Evolutionary conservation across 53 echinoderm and acorn worm species (phyloP), one percentile per base, ranked within the genome.

Genomic region (Echinarachnius parma): DNA sequence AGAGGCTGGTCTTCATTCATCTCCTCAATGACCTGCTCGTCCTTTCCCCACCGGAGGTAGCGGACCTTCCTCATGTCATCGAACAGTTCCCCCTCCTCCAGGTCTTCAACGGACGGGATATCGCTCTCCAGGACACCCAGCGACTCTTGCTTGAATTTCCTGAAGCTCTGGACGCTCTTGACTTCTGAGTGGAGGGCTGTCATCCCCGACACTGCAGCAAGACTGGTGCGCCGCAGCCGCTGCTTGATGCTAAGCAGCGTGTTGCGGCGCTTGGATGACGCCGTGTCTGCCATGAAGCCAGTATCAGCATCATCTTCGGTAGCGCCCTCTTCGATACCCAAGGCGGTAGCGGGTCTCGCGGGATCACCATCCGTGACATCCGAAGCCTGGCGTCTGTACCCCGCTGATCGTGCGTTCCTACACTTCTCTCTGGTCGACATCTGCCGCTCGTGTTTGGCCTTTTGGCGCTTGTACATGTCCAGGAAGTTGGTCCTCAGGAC

Each of bases 41-140:
- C 86, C 31, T 75, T 58, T 0, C 84, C 85, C 84, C 81, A 92
- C 31, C 92, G 32, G 33, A 92, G 74, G 62, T 92, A 92, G 29
- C 92, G 76, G 68, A 84, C 84, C 25, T 85, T 76, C 54, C 75
- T 59, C 92, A 92, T 89, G 49, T 84, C 81, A 28, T 88, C 88
- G 30, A 87, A 92, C 34, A 92, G 50, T 19, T 92, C 79, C 13
- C 75, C 80, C 13, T 81, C 78, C 5, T 92, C 82, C 23, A 82
- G 65, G 4, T 75, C 60, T 34, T 89, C 88, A 11, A 78, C 34
- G 49, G 33, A 27, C 14, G 75, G 39, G 8, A 64, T 60, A 0
- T 81, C 80, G 1, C 64, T 55, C 28, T 83, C 77, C 5, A 39
- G 37, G 26, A 68, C 35, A 15, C 56, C 53, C 3, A 89, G 78